Evolutionary conservation across 1,140 invertebrate species (phyloP).

Genomic region (Drosophila rufa): DNA sequence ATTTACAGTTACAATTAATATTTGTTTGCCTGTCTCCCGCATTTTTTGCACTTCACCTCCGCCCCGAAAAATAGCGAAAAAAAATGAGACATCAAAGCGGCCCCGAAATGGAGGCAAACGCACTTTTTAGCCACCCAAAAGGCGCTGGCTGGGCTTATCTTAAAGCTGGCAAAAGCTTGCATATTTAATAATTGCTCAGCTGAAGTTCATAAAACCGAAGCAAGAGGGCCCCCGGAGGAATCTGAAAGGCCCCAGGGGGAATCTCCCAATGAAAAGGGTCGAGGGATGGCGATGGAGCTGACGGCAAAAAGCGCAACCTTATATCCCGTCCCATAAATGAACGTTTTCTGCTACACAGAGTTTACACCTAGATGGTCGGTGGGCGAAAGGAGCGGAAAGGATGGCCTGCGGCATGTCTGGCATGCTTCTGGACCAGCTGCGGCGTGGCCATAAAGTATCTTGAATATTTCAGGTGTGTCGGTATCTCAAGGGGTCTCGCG

Average conservation of each 20-base stretch:
- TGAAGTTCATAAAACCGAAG: constrained; percentile 67
- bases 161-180: constrained; percentile 63
- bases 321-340: constrained; percentile 66
- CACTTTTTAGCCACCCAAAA: background rate
- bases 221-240: constrained; percentile 38
- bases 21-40: constrained; percentile 74
- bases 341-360: constrained; percentile 62
- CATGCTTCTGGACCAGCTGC: constrained; percentile 62
- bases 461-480: constrained; percentile 74
- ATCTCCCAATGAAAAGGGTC: constrained; percentile 62
- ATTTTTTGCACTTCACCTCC: constrained; percentile 33
- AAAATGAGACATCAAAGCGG: constrained; percentile 59
- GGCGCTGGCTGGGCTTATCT: constrained; percentile 24
- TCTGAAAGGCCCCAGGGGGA: constrained; percentile 55
- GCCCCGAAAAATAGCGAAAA: background rate
- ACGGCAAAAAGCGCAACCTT: constrained; percentile 74
- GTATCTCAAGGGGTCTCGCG: constrained; percentile 41
- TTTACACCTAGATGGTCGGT: constrained; percentile 60
- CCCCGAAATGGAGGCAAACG: constrained; percentile 7
- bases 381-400: background rate
- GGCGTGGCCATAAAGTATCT: constrained; percentile 75
- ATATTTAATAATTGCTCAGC: constrained; percentile 75
- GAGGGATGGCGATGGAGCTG: constrained; percentile 23
- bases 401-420: constrained; percentile 39
- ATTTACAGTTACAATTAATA: constrained; percentile 82